Evolutionary conservation across 2,113 vertebrate species (phyloP).

Genomic region (Halichoeres trimaculatus): DNA sequence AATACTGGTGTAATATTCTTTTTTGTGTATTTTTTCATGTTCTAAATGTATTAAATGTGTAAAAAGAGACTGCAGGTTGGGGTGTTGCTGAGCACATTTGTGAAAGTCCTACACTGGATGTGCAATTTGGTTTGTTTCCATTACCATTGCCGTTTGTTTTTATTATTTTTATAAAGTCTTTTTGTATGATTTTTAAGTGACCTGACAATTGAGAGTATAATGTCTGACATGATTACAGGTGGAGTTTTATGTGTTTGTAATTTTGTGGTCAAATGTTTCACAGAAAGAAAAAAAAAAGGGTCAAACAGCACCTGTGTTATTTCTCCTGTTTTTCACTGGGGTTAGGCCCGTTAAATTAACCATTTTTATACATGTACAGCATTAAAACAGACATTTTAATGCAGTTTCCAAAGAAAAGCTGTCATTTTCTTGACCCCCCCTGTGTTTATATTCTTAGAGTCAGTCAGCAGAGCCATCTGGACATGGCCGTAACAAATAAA

Average conservation of each 20-base stretch:
- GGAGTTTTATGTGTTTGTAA: conserved; percentile 63
- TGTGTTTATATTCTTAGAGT: conserved; percentile 27
- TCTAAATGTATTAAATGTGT: conserved; percentile 85
- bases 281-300: conserved; percentile 40
- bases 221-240: conserved; percentile 57
- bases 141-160: conserved; percentile 59
- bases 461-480: conserved; percentile 49
- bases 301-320: conserved; percentile 37
- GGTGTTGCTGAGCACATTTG: conserved; percentile 79
- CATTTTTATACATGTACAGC: conserved; percentile 48
- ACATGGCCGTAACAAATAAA: conserved; percentile 39
- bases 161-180: conserved; percentile 63
- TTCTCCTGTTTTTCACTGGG: conserved; percentile 43
- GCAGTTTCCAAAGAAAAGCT: conserved; percentile 66
- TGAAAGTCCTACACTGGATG: conserved; percentile 88
- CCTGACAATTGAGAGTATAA: conserved; percentile 50
- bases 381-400: conserved; percentile 21
- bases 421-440: conserved; percentile 18
- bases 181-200: conserved; percentile 73
- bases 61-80: conserved; percentile 77
- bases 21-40: conserved; percentile 73
- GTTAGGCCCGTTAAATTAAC: conserved; percentile 23
- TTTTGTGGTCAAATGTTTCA: conserved; percentile 68
- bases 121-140: conserved; percentile 62
- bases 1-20: conserved; percentile 78